These are phyloP conservation scores for Hypena proboscidalis DNA, from an alignment of 2,888 invertebrate genomes.

Conservation along the genomic window DNA sequence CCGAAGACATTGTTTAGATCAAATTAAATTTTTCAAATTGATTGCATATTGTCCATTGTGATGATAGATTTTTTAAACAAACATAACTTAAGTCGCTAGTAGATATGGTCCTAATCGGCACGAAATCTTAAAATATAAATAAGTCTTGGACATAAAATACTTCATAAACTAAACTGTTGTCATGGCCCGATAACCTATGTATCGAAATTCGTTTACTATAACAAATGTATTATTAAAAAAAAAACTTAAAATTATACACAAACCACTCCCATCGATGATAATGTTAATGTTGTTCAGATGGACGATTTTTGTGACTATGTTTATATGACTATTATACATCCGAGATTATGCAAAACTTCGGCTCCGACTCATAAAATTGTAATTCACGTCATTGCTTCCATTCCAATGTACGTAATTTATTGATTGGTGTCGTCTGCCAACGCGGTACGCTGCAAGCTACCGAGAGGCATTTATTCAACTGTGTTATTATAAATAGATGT, in stretches of 20 bases:
- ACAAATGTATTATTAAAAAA: constrained; percentile 69
- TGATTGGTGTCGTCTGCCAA: constrained; percentile 27
- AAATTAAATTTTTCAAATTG: constrained; percentile 6
- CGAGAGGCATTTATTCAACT: constrained; percentile 18
- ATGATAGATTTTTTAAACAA: constrained; percentile 31
- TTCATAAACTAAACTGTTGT: constrained; percentile 74
- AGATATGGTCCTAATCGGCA: constrained; percentile 48
- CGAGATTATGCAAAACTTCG: constrained; percentile 65
- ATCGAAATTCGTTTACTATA: constrained; percentile 72
- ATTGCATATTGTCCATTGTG: constrained; percentile 12
- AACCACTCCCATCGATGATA: constrained; percentile 79
- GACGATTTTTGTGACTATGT: constrained; percentile 75
- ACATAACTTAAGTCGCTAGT: constrained; percentile 37
- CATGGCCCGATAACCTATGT: constrained; percentile 81
- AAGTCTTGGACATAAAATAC: constrained; percentile 77
- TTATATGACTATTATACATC: constrained; percentile 72
- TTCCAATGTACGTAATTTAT: constrained; percentile 43
- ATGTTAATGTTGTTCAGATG: constrained; percentile 72
- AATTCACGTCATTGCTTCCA: constrained; percentile 67
- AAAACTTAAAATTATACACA: constrained; percentile 74
- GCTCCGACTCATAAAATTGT: constrained; percentile 65
- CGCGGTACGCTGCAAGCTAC: constrained; percentile 33
- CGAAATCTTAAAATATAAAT: constrained; percentile 67
- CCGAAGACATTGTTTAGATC: constrained; percentile 8
- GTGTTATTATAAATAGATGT: constrained; percentile 35